Evolutionary conservation across 2,113 vertebrate genomes (phyloP).

Genomic region (Rutilus rutilus): DNA sequence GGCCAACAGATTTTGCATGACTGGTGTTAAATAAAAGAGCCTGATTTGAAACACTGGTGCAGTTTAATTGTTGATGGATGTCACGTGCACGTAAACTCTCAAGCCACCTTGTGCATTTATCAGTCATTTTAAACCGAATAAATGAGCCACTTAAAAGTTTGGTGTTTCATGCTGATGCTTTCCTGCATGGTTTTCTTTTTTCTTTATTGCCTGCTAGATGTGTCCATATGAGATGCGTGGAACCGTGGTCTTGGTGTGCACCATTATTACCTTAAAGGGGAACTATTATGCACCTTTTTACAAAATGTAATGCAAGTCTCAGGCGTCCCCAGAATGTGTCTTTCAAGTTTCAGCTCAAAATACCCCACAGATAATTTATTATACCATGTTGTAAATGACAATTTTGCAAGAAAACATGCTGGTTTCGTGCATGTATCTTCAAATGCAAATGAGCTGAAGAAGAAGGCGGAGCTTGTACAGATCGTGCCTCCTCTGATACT

Average conservation of each 20-base stretch:
- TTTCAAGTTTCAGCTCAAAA: too few relatives aligned
- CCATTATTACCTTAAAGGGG: not conserved
- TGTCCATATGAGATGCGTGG: not conserved
- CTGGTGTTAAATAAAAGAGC: not conserved
- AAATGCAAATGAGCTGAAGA: too few relatives aligned
- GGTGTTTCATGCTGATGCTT: not conserved
- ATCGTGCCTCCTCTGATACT: too few relatives aligned
- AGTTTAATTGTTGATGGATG: not conserved
- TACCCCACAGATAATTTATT: too few relatives aligned
- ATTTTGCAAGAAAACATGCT: too few relatives aligned
- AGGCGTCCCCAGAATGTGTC: too few relatives aligned
- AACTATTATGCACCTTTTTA: too few relatives aligned
- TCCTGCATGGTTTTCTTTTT: not conserved
- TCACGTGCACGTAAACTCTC: not conserved
- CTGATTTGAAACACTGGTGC: not conserved
- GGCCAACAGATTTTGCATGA: not conserved
- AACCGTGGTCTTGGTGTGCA: not conserved
- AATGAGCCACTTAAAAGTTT: not conserved
- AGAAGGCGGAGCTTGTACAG: too few relatives aligned
- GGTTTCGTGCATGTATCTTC: too few relatives aligned
- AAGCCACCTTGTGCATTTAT: not conserved
- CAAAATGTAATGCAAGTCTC: too few relatives aligned
- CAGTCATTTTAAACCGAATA: not conserved
- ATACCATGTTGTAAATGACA: too few relatives aligned
- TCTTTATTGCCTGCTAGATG: not conserved